Base-by-base conservation (phyloP, 2,113 vertebrate species). In the Aix galericulata region DNA sequence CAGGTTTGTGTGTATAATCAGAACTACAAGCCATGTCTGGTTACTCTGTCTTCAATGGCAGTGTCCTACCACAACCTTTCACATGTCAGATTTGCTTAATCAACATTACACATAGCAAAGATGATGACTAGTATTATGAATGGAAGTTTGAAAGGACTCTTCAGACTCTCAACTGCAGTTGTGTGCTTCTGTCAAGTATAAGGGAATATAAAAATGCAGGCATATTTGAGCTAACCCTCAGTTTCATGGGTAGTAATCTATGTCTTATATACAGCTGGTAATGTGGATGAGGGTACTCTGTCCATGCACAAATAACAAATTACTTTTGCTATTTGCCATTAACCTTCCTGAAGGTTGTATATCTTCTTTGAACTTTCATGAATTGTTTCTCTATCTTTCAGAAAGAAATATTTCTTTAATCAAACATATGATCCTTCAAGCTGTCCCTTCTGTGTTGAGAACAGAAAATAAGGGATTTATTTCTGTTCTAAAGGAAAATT, bases 401-500 rank as follows among this genome's bases (percentile, higher is more conserved):
- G 22, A 53, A 38, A 48, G 32, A 92, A 23, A 8, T 18, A 64
- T 91, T 96, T 90, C 64, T 88, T 91, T 78, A 88, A 81, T 82
- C 56, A 84, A 34, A 69, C 48, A n/a, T 48, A 76, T 23, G 79
- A 95, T 88, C 53, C 50, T 94, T 86, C 72, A 91, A 67, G 55
- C 67, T 76, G 56, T 86, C 73, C 92, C 77, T 86, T 95, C 69
- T 84, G 2, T 58, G 32, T 23, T 76, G 38, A 78, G 69, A 86
- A 72, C 5, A 93, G 77, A 81, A 92, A 91, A 94, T 58, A 31
- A 88, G 48, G 53, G 23, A 60, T 88, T 91, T 23, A 40, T 90
- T 92, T 92, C 69, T 23, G n/a, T 46, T 66, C 58, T 81, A 18
- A 55, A 76, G 40, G 50, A 85, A 60, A 79, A 84, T 59, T 94